Base-by-base conservation (phyloP, 2,888 invertebrate genomes). In the Microctonus hyperodae region DNA sequence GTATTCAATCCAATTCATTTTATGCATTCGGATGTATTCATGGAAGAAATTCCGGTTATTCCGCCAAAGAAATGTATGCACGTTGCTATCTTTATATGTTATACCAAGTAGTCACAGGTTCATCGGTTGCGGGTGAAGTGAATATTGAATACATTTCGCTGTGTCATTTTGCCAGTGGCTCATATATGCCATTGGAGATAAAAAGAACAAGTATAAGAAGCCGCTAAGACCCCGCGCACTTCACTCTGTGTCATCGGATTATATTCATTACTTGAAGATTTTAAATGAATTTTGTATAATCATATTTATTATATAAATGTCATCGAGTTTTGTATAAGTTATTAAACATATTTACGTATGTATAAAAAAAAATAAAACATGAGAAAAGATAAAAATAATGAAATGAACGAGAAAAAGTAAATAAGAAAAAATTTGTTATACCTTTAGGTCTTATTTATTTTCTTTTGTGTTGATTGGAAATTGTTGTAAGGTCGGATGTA, bases 211-310 rank as follows among this genome's bases (percentile, higher is more conserved):
- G 51, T n/a, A 51, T 10, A 51, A 51, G 25, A 13, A 23, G 40
- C 60, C 13, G 56, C 44, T 48, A 53, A 23, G 48, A 33, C 16
- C 51, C 28, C 65, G 50, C 22, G 37, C 33, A 25, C 13, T 1
- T 44, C 44, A 5, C 9, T 44, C 16, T 20, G n/a, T 44, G 6
- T n/a, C 16, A 44, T 16, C 53, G 67, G 67, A 70, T 72, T 72
- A 72, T 69, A 67, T 69, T 72, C 72, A 70, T 72, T 72, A 72
- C 56, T 62, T 58, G 40, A 64, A 69, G 60, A 67, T 69, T 59
- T 58, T 50, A 44, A 62, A 53, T 64, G 33, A 68, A 70, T 61
- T 7, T 31, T 48, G 10, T 48, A 44, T 16, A 16, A 16, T 44
- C 16, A 16, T 6, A 44, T 50, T 20, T 50, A 50, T 50, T 50